Conservation (phyloP, 2,113 vertebrate species). For the Carollia perspicillata region DNA sequence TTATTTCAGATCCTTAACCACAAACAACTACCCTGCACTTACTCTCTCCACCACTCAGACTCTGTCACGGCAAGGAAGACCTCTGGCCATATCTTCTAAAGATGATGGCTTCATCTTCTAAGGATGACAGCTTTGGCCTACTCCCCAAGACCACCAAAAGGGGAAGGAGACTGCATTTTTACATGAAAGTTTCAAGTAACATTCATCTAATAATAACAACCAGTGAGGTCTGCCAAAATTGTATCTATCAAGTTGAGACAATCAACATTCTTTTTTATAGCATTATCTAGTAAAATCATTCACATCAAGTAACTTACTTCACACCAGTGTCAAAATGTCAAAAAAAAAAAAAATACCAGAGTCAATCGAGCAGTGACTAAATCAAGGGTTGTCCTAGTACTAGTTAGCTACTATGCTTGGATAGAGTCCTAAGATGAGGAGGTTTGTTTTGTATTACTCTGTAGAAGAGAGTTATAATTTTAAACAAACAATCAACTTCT, state of each 20-base stretch:
- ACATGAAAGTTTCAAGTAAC: background rate
- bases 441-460: background rate
- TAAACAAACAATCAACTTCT: background rate
- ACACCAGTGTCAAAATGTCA: background rate
- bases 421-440: background rate
- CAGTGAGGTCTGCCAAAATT: background rate
- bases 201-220: background rate
- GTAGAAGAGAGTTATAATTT: background rate
- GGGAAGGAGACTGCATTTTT: background rate
- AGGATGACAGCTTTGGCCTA: background rate
- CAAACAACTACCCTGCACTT: background rate
- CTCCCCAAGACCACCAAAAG: background rate
- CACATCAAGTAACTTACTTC: background rate
- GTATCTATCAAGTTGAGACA: background rate
- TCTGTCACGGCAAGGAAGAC: background rate
- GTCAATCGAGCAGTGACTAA: background rate
- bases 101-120: background rate
- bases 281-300: background rate
- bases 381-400: background rate
- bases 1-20: background rate
- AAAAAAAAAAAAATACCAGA: background rate
- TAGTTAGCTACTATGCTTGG: background rate
- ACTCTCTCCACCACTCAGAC: background rate
- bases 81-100: background rate
- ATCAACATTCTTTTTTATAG: background rate